Percentiles rank a stretch among this genome's conserved stretches.
These are phyloP conservation scores for Brotula barbata DNA, from an alignment of 2,797 vertebrate species.

Conservation along the genomic window DNA sequence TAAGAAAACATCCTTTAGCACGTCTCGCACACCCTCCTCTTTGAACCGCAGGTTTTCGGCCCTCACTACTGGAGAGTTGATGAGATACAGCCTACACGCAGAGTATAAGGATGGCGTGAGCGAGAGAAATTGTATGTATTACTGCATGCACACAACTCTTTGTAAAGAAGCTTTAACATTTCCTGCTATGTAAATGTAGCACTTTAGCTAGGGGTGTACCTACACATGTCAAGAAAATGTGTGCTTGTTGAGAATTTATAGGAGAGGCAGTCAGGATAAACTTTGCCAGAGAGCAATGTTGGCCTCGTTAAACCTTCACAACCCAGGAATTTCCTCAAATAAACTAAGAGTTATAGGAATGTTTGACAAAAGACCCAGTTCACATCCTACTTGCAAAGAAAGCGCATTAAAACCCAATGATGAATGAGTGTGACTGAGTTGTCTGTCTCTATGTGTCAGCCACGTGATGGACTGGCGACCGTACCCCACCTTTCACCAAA, in stretches of 20 bases:
- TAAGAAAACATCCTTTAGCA: slow-evolving; percentile 95
- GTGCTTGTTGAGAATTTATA: neutral
- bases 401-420: neutral
- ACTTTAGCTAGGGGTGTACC: neutral
- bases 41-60: slow-evolving; percentile 98
- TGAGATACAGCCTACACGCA: slow-evolving; percentile 88
- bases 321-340: neutral
- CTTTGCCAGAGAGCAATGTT: neutral
- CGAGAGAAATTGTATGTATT: too few species aligned
- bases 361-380: neutral
- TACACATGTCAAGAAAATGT: neutral
- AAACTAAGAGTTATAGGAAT: too few species aligned
- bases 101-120: neutral
- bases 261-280: neutral
- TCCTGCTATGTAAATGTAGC: neutral
- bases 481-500: too few species aligned
- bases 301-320: slow-evolving; percentile 13
- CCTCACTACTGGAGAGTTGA: slow-evolving; percentile 96
- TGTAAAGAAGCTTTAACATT: neutral
- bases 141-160: neutral
- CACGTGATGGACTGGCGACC: too few species aligned
- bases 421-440: neutral
- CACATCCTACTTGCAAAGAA: neutral
- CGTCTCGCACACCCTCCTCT: slow-evolving; percentile 94
- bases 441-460: too few species aligned